Base-by-base conservation (phyloP, 1,140 invertebrate species). In the Uloborus diversus region DNA sequence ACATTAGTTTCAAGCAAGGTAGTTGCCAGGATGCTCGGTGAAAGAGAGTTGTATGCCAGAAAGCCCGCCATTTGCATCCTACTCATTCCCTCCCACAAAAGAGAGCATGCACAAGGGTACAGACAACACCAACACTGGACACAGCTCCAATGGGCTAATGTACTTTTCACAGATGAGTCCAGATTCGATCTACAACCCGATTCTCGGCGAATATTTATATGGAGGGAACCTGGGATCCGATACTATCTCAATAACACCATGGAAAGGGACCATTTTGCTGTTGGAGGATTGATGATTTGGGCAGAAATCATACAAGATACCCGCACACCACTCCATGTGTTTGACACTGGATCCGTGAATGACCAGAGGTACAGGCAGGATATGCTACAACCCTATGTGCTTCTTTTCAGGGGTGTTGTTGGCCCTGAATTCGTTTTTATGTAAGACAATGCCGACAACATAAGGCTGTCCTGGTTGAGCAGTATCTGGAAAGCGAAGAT, bases 331-430 rank as follows among this genome's bases (percentile, higher is more conserved):
- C 57, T 61, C 57, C 57, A 61, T 61, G 25, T 61, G 25, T 61
- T 61, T 61, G 25, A 61, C 25, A 61, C 4, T 9, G 57, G 57
- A 14, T 61, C 57, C 30, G 57, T 61, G 57, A 61, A 61, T 61
- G 57, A 11, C n/a, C 25, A 61, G 30, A 61, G 57, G 25, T 61
- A 61, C 30, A 61, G 57, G 27, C 25, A 61, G 25, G 57, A 61
- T 3, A 28, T 61, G 11, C n/a, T 61, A 32, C 23, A 61, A 27
- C 25, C 57, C 30, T 61, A 61, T 61, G 57, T n/a, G n/a, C n/a
- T n/a, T n/a, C n/a, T n/a, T n/a, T n/a, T n/a, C n/a, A n/a, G n/a
- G n/a, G n/a, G n/a, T n/a, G n/a, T n/a, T n/a, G n/a, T n/a, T n/a
- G n/a, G n/a, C n/a, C n/a, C n/a, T n/a, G n/a, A n/a, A n/a, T n/a